Percentiles rank a stretch among this genome's conserved stretches.
These are phyloP conservation scores for Neolamprologus fasciatus DNA, from an alignment of 2,113 vertebrate genomes.

Conservation along the genomic window DNA sequence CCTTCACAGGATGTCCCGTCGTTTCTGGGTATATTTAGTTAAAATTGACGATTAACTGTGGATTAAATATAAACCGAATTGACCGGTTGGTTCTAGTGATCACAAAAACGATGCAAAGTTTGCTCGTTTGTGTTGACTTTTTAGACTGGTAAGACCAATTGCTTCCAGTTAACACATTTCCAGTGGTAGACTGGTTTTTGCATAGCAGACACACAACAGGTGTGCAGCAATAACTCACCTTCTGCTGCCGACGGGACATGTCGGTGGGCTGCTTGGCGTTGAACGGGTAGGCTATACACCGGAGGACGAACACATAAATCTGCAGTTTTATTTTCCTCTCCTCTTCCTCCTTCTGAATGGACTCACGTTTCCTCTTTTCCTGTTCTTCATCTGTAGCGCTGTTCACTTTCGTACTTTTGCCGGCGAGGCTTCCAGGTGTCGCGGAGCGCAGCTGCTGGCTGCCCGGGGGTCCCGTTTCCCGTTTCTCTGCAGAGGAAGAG, in stretches of 20 bases:
- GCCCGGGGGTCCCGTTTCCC: constrained; percentile 3
- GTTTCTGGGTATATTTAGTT: not conserved
- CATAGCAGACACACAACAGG: constrained; percentile 22
- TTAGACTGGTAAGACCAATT: rapidly evolving
- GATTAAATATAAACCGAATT: not conserved
- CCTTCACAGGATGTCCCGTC: not conserved
- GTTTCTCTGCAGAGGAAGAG: constrained; percentile 22
- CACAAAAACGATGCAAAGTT: rapidly evolving
- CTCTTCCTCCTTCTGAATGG: constrained; percentile 76
- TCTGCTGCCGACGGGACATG: constrained; percentile 87
- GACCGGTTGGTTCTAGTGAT: rapidly evolving
- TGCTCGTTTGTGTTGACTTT: rapidly evolving
- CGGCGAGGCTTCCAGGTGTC: constrained; percentile 63
- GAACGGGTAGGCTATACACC: constrained; percentile 88
- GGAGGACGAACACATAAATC: constrained; percentile 88
- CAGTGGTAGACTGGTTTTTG: not conserved
- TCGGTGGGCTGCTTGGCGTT: constrained; percentile 92
- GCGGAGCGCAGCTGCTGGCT: constrained; percentile 55
- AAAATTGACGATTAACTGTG: not conserved
- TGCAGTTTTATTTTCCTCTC: constrained; percentile 82
- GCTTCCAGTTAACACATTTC: not conserved
- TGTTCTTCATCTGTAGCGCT: constrained; percentile 62
- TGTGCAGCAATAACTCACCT: constrained; percentile 71
- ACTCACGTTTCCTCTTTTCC: constrained; percentile 70
- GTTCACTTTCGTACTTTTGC: constrained; percentile 8